phyloP scores from a whole-genome alignment of 1,140 invertebrate species.

The Pissodes strobi region DNA sequence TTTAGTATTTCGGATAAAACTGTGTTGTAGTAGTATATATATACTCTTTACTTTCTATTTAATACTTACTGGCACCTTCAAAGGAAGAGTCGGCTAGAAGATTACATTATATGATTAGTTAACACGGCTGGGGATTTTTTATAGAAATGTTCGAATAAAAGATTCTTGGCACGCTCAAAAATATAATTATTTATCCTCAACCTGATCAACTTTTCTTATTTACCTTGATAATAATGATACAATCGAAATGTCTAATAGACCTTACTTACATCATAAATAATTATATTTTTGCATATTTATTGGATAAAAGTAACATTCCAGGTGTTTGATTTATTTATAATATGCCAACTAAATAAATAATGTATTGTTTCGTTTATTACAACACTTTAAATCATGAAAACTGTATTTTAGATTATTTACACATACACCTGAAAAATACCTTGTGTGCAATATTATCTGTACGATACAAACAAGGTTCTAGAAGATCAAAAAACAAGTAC shows the following conservation, averaged over 20 bases:
- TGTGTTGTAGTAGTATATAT: neutral
- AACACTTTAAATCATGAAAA: no score
- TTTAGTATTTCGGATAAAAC: neutral
- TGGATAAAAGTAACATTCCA: no score
- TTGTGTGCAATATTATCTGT: neutral
- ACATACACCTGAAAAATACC: neutral
- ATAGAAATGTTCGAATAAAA: neutral
- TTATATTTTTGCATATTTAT: no score
- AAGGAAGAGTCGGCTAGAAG: constrained; percentile 75
- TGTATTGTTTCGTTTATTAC: no score
- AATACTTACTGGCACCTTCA: constrained; percentile 85
- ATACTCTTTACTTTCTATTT: neutral
- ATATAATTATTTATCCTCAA: neutral
- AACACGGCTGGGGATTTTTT: no score
- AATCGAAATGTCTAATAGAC: no score
- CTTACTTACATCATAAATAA: no score
- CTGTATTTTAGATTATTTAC: neutral
- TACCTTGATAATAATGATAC: no score
- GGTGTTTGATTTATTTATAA: no score
- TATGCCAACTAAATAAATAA: no score
- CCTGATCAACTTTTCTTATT: no score
- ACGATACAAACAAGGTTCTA: neutral
- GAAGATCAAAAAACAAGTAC: neutral
- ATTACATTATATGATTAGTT: no score
- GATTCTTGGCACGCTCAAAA: neutral